Base-by-base conservation (phyloP, 2,113 vertebrate genomes). In the Amia ocellicauda region DNA sequence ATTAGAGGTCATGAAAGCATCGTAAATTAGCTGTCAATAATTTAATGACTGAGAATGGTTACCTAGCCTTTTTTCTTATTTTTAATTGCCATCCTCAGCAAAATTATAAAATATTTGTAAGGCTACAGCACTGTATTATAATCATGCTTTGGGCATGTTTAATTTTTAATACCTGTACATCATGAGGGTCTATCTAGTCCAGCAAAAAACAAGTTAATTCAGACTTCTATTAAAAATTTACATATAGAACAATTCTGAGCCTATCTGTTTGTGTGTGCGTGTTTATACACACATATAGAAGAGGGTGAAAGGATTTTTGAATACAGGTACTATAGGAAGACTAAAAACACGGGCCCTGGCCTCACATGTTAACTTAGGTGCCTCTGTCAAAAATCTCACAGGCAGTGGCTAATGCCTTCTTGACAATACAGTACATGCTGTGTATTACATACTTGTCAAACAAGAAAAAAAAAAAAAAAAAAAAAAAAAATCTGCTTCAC, bases 41-140 rank as follows among this genome's bases (percentile, higher is more conserved):
- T 68, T 60, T 68, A 60, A 68, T 68, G 66, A 68, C 50, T 31
- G 58, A 47, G 58, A 54, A 61, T 27, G 40, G 58, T 50, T 47
- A 61, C 59, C 58, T 43, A 27, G 59, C 51, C 59, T 19, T 56
- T n/a, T 61, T 22, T 45, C 51, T 63, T 42, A 41, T 17, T 68
- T 62, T 61, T 68, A 68, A 68, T 62, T 61, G 59, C 66, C 51
- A 70, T 58, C 55, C 61, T 29, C 31, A 24, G 13, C 14, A 31
- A 69, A 74, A 67, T 56, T 66, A 43, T 75, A 74, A 73, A 79
- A 70, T 63, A 72, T 74, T 79, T 76, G 67, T 78, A 51, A 66
- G 61, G 19, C 31, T 74, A 29, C 62, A 47, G 65, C 63, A 40
- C 60, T 58, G 58, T 81, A 63, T 81, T 73, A 67, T 49, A 69